phyloP scores from a whole-genome alignment of 2,113 vertebrate genomes.

The Numida meleagris region DNA sequence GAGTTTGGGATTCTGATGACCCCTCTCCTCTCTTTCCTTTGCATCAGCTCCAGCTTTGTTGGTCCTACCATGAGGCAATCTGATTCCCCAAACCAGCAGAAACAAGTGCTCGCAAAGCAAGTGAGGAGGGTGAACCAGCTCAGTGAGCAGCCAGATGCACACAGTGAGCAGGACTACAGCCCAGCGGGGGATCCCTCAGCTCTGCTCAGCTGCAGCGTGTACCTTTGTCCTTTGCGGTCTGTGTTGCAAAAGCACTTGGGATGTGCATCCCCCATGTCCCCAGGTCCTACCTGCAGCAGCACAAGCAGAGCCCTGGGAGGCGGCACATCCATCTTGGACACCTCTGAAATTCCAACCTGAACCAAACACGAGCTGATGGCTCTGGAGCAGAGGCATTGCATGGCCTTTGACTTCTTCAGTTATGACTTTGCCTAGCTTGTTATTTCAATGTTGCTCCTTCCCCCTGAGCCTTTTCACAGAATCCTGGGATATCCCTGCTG shows the following conservation, averaged over 20 bases:
- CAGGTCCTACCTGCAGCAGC: background rate
- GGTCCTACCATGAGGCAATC: background rate
- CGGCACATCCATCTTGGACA: background rate
- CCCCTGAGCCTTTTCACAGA: background rate
- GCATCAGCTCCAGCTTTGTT: background rate
- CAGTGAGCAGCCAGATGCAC: fast-evolving
- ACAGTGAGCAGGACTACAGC: background rate
- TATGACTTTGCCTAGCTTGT: background rate
- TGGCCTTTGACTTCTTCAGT: background rate
- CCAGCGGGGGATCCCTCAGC: background rate
- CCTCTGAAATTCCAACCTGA: background rate
- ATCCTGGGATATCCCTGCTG: background rate
- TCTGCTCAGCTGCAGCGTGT: background rate
- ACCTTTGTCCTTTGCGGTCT: background rate
- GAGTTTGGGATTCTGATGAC: background rate
- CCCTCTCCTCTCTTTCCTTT: background rate
- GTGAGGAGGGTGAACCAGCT: background rate
- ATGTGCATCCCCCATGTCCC: background rate
- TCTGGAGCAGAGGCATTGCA: fast-evolving
- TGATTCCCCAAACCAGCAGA: background rate
- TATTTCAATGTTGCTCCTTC: background rate
- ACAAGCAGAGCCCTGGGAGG: background rate
- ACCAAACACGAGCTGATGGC: background rate
- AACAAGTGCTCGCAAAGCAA: background rate
- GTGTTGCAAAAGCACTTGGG: background rate